A percentile compares a stretch with the other conserved stretches of the same genome.
These are phyloP conservation scores for Sphaerodactylus townsendi DNA, from an alignment of 2,113 vertebrate genomes.

Conservation along the genomic window DNA sequence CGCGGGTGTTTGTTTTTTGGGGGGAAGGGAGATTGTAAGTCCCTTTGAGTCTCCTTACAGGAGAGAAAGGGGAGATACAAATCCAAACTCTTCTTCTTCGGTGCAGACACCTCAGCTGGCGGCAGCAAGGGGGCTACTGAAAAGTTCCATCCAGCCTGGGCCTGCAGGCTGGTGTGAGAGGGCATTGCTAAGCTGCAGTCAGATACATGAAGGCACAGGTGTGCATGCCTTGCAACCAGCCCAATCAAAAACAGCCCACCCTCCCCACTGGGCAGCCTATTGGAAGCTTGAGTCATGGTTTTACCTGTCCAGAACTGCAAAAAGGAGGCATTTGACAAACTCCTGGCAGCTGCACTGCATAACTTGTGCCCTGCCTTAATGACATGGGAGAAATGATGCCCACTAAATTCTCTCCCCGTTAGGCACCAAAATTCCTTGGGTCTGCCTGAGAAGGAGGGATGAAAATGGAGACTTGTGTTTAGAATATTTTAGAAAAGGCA, in stretches of 20 bases:
- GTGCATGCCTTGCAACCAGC: neutral
- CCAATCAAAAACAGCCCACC: neutral
- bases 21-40: no score
- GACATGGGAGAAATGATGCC: neutral
- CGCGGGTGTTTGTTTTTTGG: no score
- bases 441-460: neutral
- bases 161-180: no score
- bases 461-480: neutral
- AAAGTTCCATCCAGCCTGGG: no score
- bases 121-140: no score
- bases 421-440: neutral
- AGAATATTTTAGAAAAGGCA: neutral
- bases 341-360: neutral
- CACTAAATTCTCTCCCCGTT: neutral
- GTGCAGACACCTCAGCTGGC: no score
- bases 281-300: neutral
- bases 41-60: no score
- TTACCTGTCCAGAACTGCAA: neutral
- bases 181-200: no score
- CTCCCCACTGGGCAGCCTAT: neutral
- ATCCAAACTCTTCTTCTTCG: no score
- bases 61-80: no score
- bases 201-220: neutral
- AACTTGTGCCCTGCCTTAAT: neutral
- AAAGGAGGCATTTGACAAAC: neutral